A percentile compares a stretch with the other conserved stretches of the same genome.
phyloP scores from a whole-genome alignment of 2,888 invertebrate genomes.

The Platycheirus rosarum region DNA sequence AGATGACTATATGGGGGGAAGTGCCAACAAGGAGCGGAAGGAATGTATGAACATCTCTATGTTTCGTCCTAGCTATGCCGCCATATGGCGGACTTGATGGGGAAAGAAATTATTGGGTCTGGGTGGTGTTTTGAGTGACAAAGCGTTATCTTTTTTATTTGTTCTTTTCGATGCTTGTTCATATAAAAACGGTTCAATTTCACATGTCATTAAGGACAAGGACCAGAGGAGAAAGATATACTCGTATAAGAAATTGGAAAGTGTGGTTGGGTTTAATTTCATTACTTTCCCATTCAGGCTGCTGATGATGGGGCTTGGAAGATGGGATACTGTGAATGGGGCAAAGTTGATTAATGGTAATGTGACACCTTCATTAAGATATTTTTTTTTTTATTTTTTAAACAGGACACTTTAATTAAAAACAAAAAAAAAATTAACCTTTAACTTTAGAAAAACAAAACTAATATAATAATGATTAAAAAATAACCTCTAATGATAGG shows the following conservation, averaged over 20 bases:
- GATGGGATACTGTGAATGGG: slow-evolving; percentile 19
- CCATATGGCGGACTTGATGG: slow-evolving; percentile 50
- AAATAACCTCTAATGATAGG: too few relatives aligned
- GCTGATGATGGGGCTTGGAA: slow-evolving; percentile 4
- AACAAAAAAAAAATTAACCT: slow-evolving; percentile 24
- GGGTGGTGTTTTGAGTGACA: slow-evolving; percentile 70
- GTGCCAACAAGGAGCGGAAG: slow-evolving; percentile 42
- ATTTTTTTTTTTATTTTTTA: not conserved
- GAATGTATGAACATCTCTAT: slow-evolving; percentile 37
- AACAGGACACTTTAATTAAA: slow-evolving; percentile 26
- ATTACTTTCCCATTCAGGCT: slow-evolving; percentile 53
- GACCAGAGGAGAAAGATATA: slow-evolving; percentile 20
- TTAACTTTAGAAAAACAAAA: too few relatives aligned
- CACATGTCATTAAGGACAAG: slow-evolving; percentile 62
- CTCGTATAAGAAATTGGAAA: slow-evolving; percentile 26
- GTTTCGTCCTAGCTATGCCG: slow-evolving; percentile 5
- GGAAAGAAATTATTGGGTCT: slow-evolving; percentile 56
- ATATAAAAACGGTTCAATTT: slow-evolving; percentile 74
- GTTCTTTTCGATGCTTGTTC: slow-evolving; percentile 69
- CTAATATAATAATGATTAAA: too few relatives aligned
- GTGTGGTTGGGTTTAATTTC: slow-evolving; percentile 66
- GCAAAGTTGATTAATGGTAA: slow-evolving; percentile 68
- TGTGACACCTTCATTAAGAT: slow-evolving; percentile 68
- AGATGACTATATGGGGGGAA: slow-evolving; percentile 37
- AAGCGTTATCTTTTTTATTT: slow-evolving; percentile 73